Conservation (phyloP, 92 coral and sea anemone genomes). For the Pocillopora meandrina region DNA sequence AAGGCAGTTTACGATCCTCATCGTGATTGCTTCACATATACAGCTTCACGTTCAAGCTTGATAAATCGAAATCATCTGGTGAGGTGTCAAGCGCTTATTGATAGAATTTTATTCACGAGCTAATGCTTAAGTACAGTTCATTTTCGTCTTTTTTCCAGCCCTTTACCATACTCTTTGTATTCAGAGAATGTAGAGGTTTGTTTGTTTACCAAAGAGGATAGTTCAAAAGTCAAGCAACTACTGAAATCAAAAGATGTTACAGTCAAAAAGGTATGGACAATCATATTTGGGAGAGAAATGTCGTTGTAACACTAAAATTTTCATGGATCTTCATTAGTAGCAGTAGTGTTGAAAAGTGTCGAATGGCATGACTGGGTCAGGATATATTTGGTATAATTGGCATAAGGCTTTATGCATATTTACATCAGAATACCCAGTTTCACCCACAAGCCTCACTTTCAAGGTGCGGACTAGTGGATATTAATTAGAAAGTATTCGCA, state of each 20-base stretch:
- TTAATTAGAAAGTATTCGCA: too few species aligned
- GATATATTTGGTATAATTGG: neutral
- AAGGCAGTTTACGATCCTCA: too few species aligned
- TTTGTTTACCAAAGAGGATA: conserved; percentile 74
- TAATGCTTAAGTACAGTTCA: neutral
- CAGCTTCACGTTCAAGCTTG: too few species aligned
- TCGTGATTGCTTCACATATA: too few species aligned
- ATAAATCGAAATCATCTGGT: too few species aligned
- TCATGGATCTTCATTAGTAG: too few species aligned
- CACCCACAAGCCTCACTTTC: too few species aligned
- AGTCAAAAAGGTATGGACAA: conserved; percentile 76
- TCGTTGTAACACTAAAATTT: neutral
- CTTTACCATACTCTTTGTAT: conserved; percentile 67
- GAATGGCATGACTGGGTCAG: too few species aligned
- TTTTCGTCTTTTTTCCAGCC: conserved; percentile 46
- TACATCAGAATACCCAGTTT: neutral
- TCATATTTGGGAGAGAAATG: neutral
- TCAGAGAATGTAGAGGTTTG: conserved; percentile 82
- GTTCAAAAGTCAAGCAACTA: conserved; percentile 68
- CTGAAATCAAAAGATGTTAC: conserved; percentile 73
- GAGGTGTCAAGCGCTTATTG: too few species aligned
- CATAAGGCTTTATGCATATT: neutral
- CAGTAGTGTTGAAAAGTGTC: too few species aligned
- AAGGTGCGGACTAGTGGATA: too few species aligned
- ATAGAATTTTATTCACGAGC: too few species aligned